These are phyloP conservation scores for Synergus gifuensis DNA, from an alignment of 2,888 invertebrate species.

Conservation along the genomic window DNA sequence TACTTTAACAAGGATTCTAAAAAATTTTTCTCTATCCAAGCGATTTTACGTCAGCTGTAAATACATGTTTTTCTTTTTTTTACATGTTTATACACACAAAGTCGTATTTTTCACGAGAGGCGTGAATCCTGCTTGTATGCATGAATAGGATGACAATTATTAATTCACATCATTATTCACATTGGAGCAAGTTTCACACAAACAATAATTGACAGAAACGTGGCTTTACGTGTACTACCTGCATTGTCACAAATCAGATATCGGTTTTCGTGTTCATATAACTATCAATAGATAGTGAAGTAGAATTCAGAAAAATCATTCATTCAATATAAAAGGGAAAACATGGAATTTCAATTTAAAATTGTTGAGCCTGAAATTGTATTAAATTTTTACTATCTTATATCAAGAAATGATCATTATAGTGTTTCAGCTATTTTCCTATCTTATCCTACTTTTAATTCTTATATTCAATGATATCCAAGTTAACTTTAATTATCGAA, in stretches of 20 bases:
- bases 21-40: too few species aligned
- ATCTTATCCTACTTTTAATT: neutral
- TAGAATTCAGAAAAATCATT: neutral
- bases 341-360: neutral
- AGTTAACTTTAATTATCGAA: neutral
- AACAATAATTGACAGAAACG: neutral
- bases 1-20: neutral
- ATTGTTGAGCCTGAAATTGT: neutral
- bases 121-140: too few species aligned
- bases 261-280: neutral
- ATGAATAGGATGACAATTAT: neutral
- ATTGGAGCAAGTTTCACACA: neutral
- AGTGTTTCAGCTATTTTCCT: neutral
- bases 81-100: too few species aligned
- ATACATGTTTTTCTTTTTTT: too few species aligned
- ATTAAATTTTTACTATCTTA: too few species aligned
- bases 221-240: neutral
- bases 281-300: neutral
- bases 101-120: too few species aligned
- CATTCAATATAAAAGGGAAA: neutral
- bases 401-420: too few species aligned
- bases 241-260: slow-evolving; percentile 3
- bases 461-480: neutral
- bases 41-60: too few species aligned
- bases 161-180: slow-evolving; percentile 25